Percentiles rank a stretch among this genome's conserved stretches.
These are phyloP conservation scores for Rosalia funebris DNA, from an alignment of 2,888 invertebrate species.

Conservation along the genomic window DNA sequence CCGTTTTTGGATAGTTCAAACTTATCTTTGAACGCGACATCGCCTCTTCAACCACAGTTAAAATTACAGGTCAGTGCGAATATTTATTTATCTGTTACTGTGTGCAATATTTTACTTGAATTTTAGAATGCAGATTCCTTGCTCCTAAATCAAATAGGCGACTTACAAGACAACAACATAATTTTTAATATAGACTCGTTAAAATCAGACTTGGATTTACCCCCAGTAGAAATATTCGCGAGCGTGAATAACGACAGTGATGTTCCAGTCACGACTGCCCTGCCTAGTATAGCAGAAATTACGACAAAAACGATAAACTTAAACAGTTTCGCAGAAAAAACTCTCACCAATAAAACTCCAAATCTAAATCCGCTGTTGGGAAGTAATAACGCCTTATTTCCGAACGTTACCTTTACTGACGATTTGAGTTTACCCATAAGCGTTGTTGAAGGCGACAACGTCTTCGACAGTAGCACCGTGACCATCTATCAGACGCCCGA, in stretches of 20 bases:
- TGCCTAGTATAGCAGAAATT: conserved; percentile 15
- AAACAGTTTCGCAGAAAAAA: not conserved
- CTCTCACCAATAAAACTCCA: not conserved
- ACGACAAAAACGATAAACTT: conserved; percentile 13
- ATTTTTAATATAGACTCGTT: conserved; percentile 43
- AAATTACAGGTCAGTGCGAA: conserved; percentile 25
- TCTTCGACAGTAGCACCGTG: not conserved
- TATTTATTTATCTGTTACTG: not conserved
- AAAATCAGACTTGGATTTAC: conserved; percentile 9
- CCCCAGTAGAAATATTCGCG: conserved; percentile 13
- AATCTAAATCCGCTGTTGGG: conserved; percentile 1
- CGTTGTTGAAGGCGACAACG: not conserved
- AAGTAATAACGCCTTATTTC: not conserved
- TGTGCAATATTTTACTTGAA: not conserved
- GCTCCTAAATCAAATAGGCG: conserved; percentile 46
- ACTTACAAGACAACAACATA: conserved; percentile 49
- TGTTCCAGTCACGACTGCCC: not conserved
- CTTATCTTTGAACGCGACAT: conserved; percentile 24
- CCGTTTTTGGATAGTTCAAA: conserved; percentile 32
- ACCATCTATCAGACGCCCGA: not conserved
- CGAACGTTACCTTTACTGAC: conserved; percentile 5
- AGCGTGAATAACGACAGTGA: not conserved
- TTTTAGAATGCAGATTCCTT: conserved; percentile 43
- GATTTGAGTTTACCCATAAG: conserved; percentile 7
- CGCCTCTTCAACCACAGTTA: conserved; percentile 20